These are phyloP conservation scores for Opisthograptis luteolata DNA, from an alignment of 2,888 invertebrate genomes.

Conservation along the genomic window DNA sequence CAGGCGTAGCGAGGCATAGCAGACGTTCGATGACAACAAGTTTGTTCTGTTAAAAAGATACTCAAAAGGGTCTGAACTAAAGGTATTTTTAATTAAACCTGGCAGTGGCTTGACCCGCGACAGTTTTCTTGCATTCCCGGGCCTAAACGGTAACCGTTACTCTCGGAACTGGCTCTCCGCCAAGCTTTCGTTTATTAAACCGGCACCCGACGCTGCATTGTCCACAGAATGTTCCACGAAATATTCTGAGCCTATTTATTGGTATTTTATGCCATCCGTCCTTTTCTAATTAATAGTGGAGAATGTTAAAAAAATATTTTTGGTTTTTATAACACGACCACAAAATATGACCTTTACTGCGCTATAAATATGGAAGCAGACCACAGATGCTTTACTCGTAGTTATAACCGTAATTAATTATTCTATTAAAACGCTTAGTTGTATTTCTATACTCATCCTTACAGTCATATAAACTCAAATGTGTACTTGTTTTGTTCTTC, in stretches of 20 bases:
- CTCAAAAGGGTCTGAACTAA: background rate
- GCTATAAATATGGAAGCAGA: background rate
- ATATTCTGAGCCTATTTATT: constrained; percentile 21
- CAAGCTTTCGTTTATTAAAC: constrained; percentile 24
- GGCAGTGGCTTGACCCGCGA: background rate
- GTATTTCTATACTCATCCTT: too few relatives aligned
- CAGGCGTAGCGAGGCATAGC: too few relatives aligned
- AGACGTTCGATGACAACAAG: too few relatives aligned
- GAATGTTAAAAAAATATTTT: constrained; percentile 17
- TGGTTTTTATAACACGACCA: constrained; percentile 12
- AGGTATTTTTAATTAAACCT: constrained; percentile 19
- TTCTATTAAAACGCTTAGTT: too few relatives aligned
- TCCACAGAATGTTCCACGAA: constrained; percentile 16
- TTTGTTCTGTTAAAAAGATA: too few relatives aligned
- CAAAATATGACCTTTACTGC: constrained; percentile 8
- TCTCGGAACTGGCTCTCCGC: constrained; percentile 17
- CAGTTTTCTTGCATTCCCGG: constrained; percentile 18
- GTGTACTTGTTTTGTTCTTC: too few relatives aligned
- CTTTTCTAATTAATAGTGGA: constrained; percentile 21
- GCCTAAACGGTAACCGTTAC: background rate
- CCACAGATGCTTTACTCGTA: too few relatives aligned
- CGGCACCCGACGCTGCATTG: constrained; percentile 7
- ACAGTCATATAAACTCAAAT: too few relatives aligned
- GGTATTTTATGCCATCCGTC: constrained; percentile 31
- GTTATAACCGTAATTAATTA: too few relatives aligned